Evolutionary conservation across 2,113 vertebrate species (phyloP).

Genomic region (Pithys albifrons): DNA sequence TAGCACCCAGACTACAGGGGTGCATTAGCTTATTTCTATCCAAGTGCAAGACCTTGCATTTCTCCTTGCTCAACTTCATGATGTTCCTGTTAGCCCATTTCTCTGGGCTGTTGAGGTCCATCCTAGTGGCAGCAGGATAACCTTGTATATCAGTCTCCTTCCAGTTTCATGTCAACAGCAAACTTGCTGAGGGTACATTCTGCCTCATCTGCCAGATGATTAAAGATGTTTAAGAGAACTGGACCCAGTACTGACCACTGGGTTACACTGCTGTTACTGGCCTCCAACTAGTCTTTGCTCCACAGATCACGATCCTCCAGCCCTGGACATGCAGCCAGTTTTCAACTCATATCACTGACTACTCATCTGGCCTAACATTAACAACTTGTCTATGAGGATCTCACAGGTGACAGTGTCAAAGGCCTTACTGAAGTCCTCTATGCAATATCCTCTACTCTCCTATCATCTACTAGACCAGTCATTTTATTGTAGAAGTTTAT

Average conservation of each 20-base stretch:
- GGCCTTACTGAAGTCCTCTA: neutral
- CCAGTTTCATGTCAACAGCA: neutral
- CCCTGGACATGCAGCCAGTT: neutral
- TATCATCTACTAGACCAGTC: neutral
- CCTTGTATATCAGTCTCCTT: neutral
- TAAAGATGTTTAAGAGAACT: neutral
- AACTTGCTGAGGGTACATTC: neutral
- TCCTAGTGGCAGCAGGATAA: neutral
- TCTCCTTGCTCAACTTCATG: neutral
- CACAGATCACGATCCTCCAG: neutral
- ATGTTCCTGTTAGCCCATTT: neutral
- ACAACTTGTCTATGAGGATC: neutral
- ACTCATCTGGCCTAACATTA: neutral
- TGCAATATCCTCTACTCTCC: neutral
- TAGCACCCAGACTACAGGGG: accelerated
- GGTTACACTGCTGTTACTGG: neutral
- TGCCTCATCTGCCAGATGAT: neutral
- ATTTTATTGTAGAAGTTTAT: neutral
- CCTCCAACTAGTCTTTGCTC: neutral
- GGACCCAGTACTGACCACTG: neutral
- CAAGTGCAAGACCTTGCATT: neutral
- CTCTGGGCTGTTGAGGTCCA: neutral
- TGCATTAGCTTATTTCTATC: neutral
- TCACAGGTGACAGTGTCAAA: neutral
- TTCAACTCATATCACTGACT: neutral